Conservation (phyloP, 2,888 invertebrate genomes). For the Cryptops parisi region DNA sequence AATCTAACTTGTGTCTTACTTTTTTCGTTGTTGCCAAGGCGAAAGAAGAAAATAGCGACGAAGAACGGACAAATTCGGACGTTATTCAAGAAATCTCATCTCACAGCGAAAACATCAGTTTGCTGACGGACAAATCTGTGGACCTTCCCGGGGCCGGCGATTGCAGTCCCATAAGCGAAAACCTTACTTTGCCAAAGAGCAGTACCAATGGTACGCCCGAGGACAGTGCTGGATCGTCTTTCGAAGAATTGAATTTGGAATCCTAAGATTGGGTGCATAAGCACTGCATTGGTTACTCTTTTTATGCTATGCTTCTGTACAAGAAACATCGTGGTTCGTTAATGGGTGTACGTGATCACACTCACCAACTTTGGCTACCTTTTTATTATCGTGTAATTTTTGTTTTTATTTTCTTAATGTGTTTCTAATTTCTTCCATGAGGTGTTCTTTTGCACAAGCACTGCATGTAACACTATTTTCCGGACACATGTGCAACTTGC, state of each 20-base stretch:
- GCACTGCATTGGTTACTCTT: too few species aligned
- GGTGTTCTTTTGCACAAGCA: too few species aligned
- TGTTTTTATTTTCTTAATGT: too few species aligned
- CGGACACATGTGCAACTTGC: too few species aligned
- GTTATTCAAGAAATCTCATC: slow-evolving; percentile 1
- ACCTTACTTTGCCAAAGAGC: slow-evolving; percentile 6
- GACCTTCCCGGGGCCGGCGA: slow-evolving; percentile 5
- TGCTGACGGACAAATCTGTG: neutral
- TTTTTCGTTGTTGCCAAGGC: slow-evolving; percentile 2
- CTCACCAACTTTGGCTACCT: too few species aligned
- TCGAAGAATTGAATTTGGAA: slow-evolving; percentile 21
- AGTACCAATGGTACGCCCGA: slow-evolving; percentile 13
- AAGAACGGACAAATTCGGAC: neutral
- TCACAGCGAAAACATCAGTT: neutral
- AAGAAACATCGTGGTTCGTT: too few species aligned
- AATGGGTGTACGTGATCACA: too few species aligned
- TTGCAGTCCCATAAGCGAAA: slow-evolving; percentile 5
- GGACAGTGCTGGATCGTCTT: slow-evolving; percentile 22
- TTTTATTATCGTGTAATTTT: too few species aligned
- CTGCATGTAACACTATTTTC: too few species aligned
- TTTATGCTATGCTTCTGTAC: too few species aligned
- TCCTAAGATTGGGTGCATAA: too few species aligned
- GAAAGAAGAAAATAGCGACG: slow-evolving; percentile 7
- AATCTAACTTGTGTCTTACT: neutral
- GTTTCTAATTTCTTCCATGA: too few species aligned